phyloP scores from a whole-genome alignment of 1,140 invertebrate genomes.

The Eurosta solidaginis region DNA sequence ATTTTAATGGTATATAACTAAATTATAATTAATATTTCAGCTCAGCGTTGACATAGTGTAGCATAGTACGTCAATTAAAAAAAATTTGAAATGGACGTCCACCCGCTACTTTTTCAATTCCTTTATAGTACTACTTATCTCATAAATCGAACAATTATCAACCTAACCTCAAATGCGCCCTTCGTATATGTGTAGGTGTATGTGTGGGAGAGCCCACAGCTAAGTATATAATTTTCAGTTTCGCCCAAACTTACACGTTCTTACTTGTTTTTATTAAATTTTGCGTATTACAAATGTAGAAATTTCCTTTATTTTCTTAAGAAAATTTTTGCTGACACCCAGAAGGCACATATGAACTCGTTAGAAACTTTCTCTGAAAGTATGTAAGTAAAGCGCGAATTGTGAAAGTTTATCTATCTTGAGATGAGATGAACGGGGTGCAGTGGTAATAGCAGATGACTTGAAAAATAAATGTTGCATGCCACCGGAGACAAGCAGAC shows the following conservation, averaged over 20 bases:
- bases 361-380: slow-evolving; percentile 7
- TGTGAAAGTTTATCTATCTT: not conserved
- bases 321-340: not conserved
- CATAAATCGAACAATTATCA: too few relatives aligned
- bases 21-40: too few relatives aligned
- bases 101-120: too few relatives aligned
- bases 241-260: too few relatives aligned
- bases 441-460: not conserved
- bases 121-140: too few relatives aligned
- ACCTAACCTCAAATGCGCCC: too few relatives aligned
- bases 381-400: not conserved
- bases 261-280: too few relatives aligned
- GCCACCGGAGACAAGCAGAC: not conserved
- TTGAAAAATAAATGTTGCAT: not conserved
- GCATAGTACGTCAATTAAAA: too few relatives aligned
- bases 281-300: not conserved
- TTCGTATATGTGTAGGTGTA: not conserved
- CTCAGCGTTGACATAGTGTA: too few relatives aligned
- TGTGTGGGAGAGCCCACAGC: not conserved
- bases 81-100: too few relatives aligned
- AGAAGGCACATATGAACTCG: slow-evolving; percentile 15
- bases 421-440: not conserved
- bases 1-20: too few relatives aligned
- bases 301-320: slow-evolving; percentile 11
- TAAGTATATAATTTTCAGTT: too few relatives aligned